Conservation (phyloP, 1,140 invertebrate genomes). For the Trichonephila inaurata region DNA sequence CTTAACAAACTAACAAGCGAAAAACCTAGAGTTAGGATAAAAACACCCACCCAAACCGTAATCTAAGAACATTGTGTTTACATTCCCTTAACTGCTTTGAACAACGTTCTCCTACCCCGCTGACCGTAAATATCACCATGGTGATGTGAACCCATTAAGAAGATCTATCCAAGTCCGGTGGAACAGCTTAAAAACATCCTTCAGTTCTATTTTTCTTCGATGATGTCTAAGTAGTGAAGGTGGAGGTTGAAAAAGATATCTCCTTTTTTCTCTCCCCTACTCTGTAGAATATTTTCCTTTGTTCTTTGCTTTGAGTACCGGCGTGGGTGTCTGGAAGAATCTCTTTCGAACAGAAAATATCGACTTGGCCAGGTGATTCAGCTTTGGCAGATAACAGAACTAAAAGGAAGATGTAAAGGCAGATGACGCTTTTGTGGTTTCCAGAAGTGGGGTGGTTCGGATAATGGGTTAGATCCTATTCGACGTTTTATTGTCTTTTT, state of each 20-base stretch:
- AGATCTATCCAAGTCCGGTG: neutral
- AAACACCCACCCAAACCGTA: neutral
- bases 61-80: neutral
- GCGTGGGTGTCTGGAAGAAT: neutral
- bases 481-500: neutral
- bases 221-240: neutral
- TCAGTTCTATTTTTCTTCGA: neutral
- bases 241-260: neutral
- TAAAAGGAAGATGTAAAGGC: neutral
- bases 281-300: neutral
- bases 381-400: neutral
- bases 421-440: neutral
- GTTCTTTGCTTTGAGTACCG: neutral
- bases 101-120: neutral
- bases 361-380: neutral
- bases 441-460: neutral
- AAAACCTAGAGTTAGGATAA: too few relatives aligned
- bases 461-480: neutral
- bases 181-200: neutral
- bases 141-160: neutral
- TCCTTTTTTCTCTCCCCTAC: neutral
- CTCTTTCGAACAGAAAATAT: neutral
- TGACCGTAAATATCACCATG: neutral
- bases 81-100: neutral
- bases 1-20: too few relatives aligned